Evolutionary conservation across 53 echinoderm and acorn worm species (phyloP).

Genomic region (Astropecten irregularis): DNA sequence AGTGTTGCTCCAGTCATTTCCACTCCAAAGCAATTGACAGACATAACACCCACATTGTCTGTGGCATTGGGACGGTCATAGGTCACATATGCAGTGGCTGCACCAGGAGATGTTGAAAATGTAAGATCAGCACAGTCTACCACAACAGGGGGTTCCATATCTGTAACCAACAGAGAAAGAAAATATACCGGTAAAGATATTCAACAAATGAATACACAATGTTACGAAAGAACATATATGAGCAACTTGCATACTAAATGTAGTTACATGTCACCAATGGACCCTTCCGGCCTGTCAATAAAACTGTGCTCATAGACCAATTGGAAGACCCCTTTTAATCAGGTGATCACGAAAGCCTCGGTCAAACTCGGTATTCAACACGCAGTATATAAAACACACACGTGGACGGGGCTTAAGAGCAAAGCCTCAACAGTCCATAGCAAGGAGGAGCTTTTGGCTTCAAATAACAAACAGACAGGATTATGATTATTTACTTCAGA

Average conservation of each 20-base stretch:
- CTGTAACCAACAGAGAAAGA: background rate
- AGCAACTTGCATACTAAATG: background rate
- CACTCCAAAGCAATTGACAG: background rate
- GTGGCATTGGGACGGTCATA: background rate
- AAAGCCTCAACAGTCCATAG: no score
- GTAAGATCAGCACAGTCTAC: background rate
- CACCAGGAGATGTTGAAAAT: conserved; percentile 1
- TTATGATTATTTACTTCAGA: no score
- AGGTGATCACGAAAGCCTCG: no score
- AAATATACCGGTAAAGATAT: background rate
- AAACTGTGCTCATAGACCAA: no score
- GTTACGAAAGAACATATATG: background rate
- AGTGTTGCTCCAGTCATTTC: background rate
- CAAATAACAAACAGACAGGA: background rate
- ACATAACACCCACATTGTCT: background rate
- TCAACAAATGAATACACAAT: background rate
- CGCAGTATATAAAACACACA: no score
- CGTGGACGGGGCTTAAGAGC: no score
- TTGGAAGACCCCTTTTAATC: no score
- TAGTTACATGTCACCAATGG: no score
- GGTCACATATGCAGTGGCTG: background rate
- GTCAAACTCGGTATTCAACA: no score
- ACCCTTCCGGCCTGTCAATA: no score
- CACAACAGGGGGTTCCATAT: background rate
- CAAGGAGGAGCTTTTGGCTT: no score